Percentiles rank a stretch among this genome's conserved stretches.
phyloP scores from a whole-genome alignment of 2,113 vertebrate genomes.

The Anolis carolinensis region DNA sequence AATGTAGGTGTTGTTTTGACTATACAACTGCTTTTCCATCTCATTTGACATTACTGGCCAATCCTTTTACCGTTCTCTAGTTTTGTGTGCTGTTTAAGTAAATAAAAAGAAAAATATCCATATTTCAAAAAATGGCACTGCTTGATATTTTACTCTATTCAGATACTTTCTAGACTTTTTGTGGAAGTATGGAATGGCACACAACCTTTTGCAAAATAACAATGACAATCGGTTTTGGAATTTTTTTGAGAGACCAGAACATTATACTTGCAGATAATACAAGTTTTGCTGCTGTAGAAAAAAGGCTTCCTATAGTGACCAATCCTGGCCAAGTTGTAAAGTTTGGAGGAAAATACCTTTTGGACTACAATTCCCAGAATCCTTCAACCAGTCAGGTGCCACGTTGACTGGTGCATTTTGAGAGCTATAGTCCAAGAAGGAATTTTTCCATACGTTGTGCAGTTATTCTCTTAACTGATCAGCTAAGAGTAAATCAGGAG shows the following conservation, averaged over 20 bases:
- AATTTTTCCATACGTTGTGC: no score
- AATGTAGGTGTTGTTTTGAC: conserved; percentile 27
- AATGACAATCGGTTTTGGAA: neutral
- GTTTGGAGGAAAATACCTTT: no score
- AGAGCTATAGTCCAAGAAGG: no score
- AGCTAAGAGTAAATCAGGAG: neutral
- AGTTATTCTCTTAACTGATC: no score
- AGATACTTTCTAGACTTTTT: accelerated
- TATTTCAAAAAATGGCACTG: neutral
- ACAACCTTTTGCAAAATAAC: neutral
- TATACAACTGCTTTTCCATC: neutral
- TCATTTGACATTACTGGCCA: neutral
- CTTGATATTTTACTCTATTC: accelerated
- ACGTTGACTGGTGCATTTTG: no score
- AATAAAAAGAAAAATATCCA: accelerated
- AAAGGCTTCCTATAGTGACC: no score
- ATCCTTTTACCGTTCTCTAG: neutral
- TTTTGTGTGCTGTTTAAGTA: accelerated
- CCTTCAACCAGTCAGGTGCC: no score
- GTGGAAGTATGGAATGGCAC: conserved; percentile 23
- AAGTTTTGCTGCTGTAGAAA: accelerated
- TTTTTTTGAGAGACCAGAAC: neutral
- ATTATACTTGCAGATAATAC: neutral
- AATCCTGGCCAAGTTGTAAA: no score
- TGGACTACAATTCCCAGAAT: no score